These are phyloP conservation scores for Acipenser transmontanus DNA, from an alignment of 2,797 vertebrate genomes.

Conservation along the genomic window DNA sequence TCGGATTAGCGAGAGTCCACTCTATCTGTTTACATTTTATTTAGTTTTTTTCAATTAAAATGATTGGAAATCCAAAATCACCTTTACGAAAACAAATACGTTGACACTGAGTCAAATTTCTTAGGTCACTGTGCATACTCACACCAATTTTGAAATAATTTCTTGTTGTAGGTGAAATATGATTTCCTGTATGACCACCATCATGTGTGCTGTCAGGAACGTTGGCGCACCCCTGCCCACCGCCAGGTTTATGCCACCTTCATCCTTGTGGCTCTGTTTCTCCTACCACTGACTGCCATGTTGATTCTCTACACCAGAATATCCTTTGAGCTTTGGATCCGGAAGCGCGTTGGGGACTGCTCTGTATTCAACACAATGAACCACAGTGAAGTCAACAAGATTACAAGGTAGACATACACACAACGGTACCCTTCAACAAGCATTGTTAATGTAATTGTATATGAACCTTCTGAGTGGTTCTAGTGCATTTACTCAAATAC, in stretches of 20 bases:
- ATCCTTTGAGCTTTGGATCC: conserved; percentile 32
- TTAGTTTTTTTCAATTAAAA: no score
- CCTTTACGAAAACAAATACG: no score
- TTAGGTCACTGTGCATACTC: not conserved
- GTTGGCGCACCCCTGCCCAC: conserved; percentile 18
- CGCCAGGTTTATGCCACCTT: conserved; percentile 27
- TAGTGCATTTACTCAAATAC: no score
- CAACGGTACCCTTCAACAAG: not conserved
- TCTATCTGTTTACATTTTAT: no score
- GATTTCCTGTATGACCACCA: conserved; percentile 31
- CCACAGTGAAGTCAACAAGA: conserved; percentile 31
- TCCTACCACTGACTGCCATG: conserved; percentile 28
- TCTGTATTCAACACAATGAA: conserved; percentile 28
- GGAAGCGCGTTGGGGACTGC: conserved; percentile 29
- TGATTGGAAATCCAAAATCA: no score
- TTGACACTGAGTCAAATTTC: no score
- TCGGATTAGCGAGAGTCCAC: no score
- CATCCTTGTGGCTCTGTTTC: conserved; percentile 31
- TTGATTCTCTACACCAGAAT: conserved; percentile 29
- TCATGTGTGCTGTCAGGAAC: conserved; percentile 31
- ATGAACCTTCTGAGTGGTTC: not conserved
- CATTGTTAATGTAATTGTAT: not conserved
- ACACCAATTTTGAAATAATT: not conserved
- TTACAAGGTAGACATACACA: conserved; percentile 22
- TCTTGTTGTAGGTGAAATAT: conserved; percentile 27